Conservation (phyloP, 2,888 invertebrate species). For the Phlogophora meticulosa region DNA sequence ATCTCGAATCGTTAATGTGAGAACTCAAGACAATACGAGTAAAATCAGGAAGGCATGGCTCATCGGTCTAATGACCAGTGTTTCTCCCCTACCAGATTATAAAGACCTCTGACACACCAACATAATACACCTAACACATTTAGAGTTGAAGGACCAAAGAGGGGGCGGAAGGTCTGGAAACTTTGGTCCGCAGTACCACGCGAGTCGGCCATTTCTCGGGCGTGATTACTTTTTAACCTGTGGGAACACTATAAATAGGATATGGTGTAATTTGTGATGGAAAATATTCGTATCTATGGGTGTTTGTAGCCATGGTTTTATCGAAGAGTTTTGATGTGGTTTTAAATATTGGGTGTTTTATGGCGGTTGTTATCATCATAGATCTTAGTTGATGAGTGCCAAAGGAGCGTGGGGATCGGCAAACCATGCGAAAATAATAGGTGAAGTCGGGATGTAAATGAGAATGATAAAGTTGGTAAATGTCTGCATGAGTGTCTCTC, state of each 20-base stretch:
- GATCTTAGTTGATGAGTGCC: too few relatives aligned
- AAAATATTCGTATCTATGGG: constrained; percentile 54
- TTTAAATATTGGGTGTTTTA: neutral
- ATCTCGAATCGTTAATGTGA: constrained; percentile 79
- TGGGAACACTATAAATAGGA: constrained; percentile 77
- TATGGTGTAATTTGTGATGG: constrained; percentile 72
- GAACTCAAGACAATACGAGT: constrained; percentile 82
- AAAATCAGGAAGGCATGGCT: constrained; percentile 84
- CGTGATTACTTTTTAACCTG: constrained; percentile 83
- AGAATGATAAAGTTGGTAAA: too few relatives aligned
- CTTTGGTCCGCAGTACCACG: constrained; percentile 71
- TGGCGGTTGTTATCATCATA: too few relatives aligned
- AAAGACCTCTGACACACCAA: constrained; percentile 53
- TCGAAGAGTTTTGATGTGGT: constrained; percentile 25
- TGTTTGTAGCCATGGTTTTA: constrained; percentile 36
- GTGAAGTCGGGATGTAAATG: too few relatives aligned
- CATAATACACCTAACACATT: neutral
- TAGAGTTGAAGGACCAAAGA: constrained; percentile 19
- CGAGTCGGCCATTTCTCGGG: constrained; percentile 76
- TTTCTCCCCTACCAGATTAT: constrained; percentile 65
- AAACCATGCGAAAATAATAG: too few relatives aligned
- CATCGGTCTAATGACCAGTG: constrained; percentile 84
- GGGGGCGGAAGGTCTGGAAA: constrained; percentile 60
- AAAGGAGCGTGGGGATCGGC: too few relatives aligned
- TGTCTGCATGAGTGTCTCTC: too few relatives aligned